Evolutionary conservation across 2,888 invertebrate species (phyloP), one percentile per base, ranked within the genome.

Genomic region (Parthenolecanium corni): DNA sequence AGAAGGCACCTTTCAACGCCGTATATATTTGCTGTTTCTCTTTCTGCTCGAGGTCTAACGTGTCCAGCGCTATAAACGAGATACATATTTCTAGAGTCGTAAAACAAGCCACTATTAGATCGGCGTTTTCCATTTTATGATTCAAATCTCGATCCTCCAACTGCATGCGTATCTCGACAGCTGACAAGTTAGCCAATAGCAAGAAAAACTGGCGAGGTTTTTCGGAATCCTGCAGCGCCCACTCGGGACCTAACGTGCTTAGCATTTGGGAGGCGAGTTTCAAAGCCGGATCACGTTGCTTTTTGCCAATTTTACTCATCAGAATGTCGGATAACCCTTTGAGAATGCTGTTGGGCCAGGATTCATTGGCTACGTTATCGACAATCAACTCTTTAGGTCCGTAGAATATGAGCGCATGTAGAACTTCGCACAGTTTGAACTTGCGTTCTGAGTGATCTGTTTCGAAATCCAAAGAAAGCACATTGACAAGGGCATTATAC

Each of bases 81-180:
- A 91, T 80, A 21, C 86, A 86, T 36, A 84, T 74, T 71, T 92
- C 91, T 65, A 92, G 76, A 58, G 89, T 85, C 58, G 83, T 79
- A 69, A 89, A 92, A 71, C 90, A 91, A 53, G 87, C 80, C 9
- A 85, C 85, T n/a, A 90, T 79, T 51, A 91, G 75, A 66, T 88
- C 86, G 52, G 83, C 83, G 73, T 88, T 85, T 47, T 80, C 78
- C 72, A 83, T 81, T 1, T 88, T 84, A 70, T 87, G 81, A 72
- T 89, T 86, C 68, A 91, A 79, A 5, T 84, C 84, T 70, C 86
- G 85, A 67, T 90, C 89, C 71, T 94, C 94, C 66, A 94, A 77
- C 68, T 90, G 89, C 92, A 95, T 93, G 70, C 93, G 82, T 1
- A 94, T 86, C 79, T 95, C 94, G 71, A 94, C 89, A 54, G 91